These are phyloP conservation scores for Dromiciops gliroides DNA, from an alignment of 2,113 vertebrate genomes.

Conservation along the genomic window DNA sequence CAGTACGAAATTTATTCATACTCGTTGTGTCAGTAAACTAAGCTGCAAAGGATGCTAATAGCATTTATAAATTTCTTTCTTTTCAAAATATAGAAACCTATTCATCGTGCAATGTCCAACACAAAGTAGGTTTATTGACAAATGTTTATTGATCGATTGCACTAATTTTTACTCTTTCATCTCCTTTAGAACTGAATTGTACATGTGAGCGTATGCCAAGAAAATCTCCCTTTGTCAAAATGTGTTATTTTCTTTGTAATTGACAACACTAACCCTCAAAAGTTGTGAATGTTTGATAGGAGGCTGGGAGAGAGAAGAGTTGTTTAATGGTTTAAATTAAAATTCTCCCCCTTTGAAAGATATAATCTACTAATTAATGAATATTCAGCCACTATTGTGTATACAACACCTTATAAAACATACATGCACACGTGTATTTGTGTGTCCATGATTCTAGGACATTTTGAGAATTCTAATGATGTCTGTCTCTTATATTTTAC, in stretches of 20 bases:
- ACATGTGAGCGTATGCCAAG: background rate
- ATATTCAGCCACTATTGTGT: background rate
- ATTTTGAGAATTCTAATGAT: background rate
- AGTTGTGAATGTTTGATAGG: background rate
- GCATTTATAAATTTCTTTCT: background rate
- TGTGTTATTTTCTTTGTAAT: background rate
- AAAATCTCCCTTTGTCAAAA: background rate
- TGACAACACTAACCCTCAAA: background rate
- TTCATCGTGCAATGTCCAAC: background rate
- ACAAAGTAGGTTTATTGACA: background rate
- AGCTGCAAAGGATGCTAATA: background rate
- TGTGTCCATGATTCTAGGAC: background rate
- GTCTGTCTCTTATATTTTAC: background rate
- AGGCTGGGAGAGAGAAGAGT: background rate
- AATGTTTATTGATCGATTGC: background rate
- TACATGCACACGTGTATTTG: background rate
- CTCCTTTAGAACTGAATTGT: background rate
- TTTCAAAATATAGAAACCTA: background rate
- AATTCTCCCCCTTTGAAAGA: background rate
- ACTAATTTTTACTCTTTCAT: background rate
- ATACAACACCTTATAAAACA: no score
- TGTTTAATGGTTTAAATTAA: background rate
- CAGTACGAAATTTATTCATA: background rate
- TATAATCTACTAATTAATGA: background rate
- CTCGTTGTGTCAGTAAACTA: background rate